Evolutionary conservation across 2,797 vertebrate genomes (phyloP).

Genomic region (Mormyrops attenuatus): DNA sequence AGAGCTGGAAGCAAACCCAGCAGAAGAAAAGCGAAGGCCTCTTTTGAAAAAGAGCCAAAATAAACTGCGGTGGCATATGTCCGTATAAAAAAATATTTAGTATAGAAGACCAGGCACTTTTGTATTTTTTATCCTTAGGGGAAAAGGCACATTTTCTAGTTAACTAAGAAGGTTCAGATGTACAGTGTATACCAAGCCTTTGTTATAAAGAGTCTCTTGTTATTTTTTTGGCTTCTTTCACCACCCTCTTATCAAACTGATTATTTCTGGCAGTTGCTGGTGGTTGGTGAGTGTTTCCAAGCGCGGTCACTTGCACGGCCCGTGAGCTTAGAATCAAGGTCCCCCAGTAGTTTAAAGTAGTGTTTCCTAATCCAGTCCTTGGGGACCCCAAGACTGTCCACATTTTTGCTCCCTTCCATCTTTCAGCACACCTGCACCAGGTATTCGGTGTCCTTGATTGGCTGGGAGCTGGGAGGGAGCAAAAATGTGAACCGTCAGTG

Average conservation of each 20-base stretch:
- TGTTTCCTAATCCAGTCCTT: not conserved
- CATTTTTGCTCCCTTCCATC: not conserved
- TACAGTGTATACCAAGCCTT: conserved; percentile 38
- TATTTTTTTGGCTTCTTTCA: conserved; percentile 1
- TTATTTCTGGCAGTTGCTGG: conserved; percentile 33
- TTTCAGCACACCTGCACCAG: not conserved
- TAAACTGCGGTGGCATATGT: not conserved
- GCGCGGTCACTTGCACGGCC: not conserved
- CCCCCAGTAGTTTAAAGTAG: not conserved
- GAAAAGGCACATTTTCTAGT: conserved; percentile 30
- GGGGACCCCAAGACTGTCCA: not conserved
- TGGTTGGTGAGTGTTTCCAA: not conserved
- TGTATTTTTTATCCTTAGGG: conserved; percentile 34
- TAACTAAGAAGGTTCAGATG: conserved; percentile 31
- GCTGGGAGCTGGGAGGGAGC: not conserved
- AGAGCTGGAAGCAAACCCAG: conserved; percentile 58
- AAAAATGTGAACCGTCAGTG: not conserved
- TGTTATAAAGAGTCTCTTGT: conserved; percentile 21
- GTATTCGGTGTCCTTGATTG: not conserved
- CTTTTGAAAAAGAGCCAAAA: conserved; percentile 41
- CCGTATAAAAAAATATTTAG: conserved; percentile 20
- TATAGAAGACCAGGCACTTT: conserved; percentile 24
- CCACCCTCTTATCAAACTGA: not conserved
- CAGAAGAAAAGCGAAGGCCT: conserved; percentile 67
- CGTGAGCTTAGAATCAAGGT: not conserved